Base-by-base conservation (phyloP, 2,113 vertebrate species). In the Ammodytes dubius region DNA sequence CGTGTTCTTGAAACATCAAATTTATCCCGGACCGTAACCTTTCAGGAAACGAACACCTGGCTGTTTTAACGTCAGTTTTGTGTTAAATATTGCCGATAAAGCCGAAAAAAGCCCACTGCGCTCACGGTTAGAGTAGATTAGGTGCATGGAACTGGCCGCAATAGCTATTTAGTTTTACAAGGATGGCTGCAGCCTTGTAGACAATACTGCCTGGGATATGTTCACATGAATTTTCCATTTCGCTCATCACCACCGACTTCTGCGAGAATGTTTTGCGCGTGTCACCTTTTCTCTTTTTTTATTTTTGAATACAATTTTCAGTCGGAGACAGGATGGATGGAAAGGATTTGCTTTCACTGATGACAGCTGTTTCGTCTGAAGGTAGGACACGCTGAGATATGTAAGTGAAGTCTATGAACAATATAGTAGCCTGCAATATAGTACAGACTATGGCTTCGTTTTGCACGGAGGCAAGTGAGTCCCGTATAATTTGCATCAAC, bases 141-240 rank as follows among this genome's bases (percentile, higher is more conserved):
- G 90, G 84, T 85, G 87, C 81, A 86, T 46, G 68, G 59, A 91
- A 89, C 79, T 87, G 74, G 90, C 84, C 27, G 84, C 88, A 91
- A 77, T 78, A 87, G 83, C 78, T 72, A 9, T 90, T 79, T 89
- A 89, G 85, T 91, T 93, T 88, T 66, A 74, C 77, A 75, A 81
- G 79, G 85, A 89, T 67, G 81, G 56, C 88, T 87, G 91, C 89
- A 90, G 87, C 74, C 81, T 37, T 37, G 71, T 58, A 84, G 87
- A 84, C 78, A 85, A 75, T 27, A 27, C 53, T 77, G 82, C 70
- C 70, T 72, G 71, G 87, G 82, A 87, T 74, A 35, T 64, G 56
- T 57, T 42, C 61, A 45, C 58, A 57, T 73, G 27, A 58, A 71
- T 89, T 68, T 75, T 71, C 15, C 19, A 0, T 69, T 61, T 70